Percentiles rank a stretch among this genome's conserved stretches.
Evolutionary conservation across 2,888 invertebrate species (phyloP).

Genomic region (Balanococcus diminutus): DNA sequence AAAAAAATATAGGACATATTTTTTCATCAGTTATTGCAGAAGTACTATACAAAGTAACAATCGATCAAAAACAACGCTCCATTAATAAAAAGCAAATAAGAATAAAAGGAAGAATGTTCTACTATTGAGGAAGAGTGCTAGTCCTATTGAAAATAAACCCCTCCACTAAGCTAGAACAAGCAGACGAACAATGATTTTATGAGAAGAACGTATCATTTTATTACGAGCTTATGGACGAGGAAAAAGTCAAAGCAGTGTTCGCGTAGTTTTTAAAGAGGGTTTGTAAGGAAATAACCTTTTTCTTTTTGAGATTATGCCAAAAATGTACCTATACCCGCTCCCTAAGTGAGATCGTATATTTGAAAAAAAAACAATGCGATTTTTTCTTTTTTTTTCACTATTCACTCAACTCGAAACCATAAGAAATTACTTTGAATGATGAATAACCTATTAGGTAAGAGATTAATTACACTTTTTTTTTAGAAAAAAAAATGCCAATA

Average conservation of each 20-base stretch:
- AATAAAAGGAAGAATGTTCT: slow-evolving; percentile 36
- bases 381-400: neutral
- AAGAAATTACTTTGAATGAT: slow-evolving; percentile 2
- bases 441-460: neutral
- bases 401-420: neutral
- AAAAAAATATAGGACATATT: slow-evolving; percentile 28
- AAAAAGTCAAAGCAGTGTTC: slow-evolving; percentile 39
- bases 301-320: slow-evolving; percentile 42
- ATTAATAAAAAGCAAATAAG: slow-evolving; percentile 43
- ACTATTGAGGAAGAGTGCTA: slow-evolving; percentile 9
- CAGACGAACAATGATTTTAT: slow-evolving; percentile 41
- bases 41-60: slow-evolving; percentile 43
- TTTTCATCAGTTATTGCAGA: slow-evolving; percentile 29
- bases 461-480: slow-evolving; percentile 32
- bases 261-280: slow-evolving; percentile 27
- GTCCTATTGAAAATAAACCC: slow-evolving; percentile 29
- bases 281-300: slow-evolving; percentile 41
- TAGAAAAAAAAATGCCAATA: neutral
- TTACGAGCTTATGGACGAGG: slow-evolving; percentile 15
- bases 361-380: neutral
- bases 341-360: neutral
- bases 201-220: slow-evolving; percentile 41
- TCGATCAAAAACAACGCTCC: slow-evolving; percentile 42
- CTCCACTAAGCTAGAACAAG: slow-evolving; percentile 9
- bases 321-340: neutral